Conservation (phyloP, 2,888 invertebrate species). For the Girardia tigrina region DNA sequence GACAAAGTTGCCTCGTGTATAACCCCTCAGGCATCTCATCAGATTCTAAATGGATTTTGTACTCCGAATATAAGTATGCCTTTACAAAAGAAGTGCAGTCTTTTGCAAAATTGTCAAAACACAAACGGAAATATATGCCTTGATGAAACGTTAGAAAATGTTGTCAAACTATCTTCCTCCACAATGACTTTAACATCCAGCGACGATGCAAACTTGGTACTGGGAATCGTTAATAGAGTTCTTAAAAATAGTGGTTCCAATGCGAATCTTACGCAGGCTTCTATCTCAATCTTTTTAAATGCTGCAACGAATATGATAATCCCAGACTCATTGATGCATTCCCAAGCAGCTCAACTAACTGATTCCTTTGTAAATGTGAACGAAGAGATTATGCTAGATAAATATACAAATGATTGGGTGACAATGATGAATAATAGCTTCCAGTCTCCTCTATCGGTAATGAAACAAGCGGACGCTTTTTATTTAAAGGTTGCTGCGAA, state of each 20-base stretch:
- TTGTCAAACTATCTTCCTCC: background rate
- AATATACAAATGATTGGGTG: slow-evolving; percentile 2
- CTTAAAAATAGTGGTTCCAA: background rate
- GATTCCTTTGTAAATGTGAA: background rate
- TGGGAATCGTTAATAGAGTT: background rate
- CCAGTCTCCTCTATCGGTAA: background rate
- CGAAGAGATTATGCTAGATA: slow-evolving; percentile 24
- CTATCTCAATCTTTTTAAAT: background rate
- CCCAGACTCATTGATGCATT: background rate
- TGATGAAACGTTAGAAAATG: slow-evolving; percentile 21
- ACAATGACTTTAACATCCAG: background rate
- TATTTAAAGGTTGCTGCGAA: background rate
- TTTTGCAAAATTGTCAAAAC: slow-evolving; percentile 8
- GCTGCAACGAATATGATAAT: slow-evolving; percentile 25
- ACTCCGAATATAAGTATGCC: background rate
- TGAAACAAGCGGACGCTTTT: background rate
- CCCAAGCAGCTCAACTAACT: background rate
- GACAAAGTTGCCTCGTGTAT: slow-evolving; percentile 24
- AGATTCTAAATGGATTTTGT: slow-evolving; percentile 25
- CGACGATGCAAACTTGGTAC: slow-evolving; percentile 18
- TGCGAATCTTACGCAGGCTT: background rate
- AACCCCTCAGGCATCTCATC: background rate
- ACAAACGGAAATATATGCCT: slow-evolving; percentile 25
- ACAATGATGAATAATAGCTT: background rate
- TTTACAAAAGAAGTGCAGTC: background rate